Conservation (phyloP, 2,888 invertebrate species). For the Odontomyia ornata region DNA sequence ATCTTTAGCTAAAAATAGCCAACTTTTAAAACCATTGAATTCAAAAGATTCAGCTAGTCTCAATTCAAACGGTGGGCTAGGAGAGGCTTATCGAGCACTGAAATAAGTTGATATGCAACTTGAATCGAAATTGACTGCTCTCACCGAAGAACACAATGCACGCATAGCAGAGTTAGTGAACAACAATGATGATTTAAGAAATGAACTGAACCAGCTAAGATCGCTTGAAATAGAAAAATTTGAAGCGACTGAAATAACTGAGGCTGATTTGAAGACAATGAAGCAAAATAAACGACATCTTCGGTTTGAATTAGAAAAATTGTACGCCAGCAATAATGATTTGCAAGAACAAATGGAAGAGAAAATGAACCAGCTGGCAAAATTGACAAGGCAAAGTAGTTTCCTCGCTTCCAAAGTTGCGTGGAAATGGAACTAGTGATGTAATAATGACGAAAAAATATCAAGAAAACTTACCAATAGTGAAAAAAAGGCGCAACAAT, state of each 20-base stretch:
- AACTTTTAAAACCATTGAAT: constrained; percentile 64
- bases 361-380: constrained; percentile 58
- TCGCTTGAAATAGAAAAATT: constrained; percentile 63
- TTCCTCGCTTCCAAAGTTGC: constrained; percentile 59
- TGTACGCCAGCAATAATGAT: constrained; percentile 83
- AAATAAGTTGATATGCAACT: constrained; percentile 93
- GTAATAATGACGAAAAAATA: constrained; percentile 62
- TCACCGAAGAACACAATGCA: constrained; percentile 80
- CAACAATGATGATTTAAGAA: constrained; percentile 80
- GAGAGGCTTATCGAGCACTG: constrained; percentile 91
- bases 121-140: constrained; percentile 85
- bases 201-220: constrained; percentile 86
- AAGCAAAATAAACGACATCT: constrained; percentile 84
- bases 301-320: constrained; percentile 84
- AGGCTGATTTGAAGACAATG: constrained; percentile 71
- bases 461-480: constrained; percentile 67
- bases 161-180: constrained; percentile 77
- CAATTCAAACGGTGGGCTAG: constrained; percentile 88
- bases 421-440: constrained; percentile 70
- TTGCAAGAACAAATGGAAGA: constrained; percentile 65
- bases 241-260: constrained; percentile 63
- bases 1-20: constrained; percentile 77
- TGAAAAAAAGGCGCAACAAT: constrained; percentile 81
- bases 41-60: constrained; percentile 72
- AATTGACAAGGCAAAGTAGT: constrained; percentile 58